phyloP scores from a whole-genome alignment of 2,113 vertebrate species.

The Indicator maculatus region DNA sequence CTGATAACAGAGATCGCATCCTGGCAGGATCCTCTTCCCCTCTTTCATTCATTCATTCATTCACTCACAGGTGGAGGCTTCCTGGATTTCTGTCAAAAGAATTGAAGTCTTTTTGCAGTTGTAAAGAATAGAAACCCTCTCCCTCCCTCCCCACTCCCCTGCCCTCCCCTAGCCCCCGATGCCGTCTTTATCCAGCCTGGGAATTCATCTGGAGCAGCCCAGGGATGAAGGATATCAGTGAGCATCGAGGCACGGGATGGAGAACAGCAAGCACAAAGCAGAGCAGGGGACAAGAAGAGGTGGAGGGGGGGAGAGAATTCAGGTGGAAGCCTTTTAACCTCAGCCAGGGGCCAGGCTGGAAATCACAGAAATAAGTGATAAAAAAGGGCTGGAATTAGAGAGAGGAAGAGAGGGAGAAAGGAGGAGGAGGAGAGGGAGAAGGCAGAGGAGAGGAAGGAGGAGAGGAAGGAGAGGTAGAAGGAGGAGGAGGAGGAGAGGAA shows the following conservation, averaged over 20 bases:
- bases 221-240: conserved; percentile 52
- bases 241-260: conserved; percentile 49
- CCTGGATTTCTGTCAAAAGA: conserved; percentile 64
- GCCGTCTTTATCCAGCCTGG: conserved; percentile 56
- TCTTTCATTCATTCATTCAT: conserved; percentile 68
- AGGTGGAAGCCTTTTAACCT: conserved; percentile 57
- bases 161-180: not conserved
- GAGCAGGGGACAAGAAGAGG: conserved; percentile 18
- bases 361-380: conserved; percentile 42
- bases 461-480: too few relatives aligned
- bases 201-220: conserved; percentile 48
- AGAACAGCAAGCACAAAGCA: conserved; percentile 34
- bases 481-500: too few relatives aligned
- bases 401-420: not conserved
- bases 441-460: too few relatives aligned
- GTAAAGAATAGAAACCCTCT: conserved; percentile 35
- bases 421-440: too few relatives aligned
- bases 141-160: too few relatives aligned
- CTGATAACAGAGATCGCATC: conserved; percentile 59
- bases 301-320: not conserved
- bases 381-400: conserved; percentile 26
- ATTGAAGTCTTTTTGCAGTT: conserved; percentile 16
- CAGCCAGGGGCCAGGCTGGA: not conserved
- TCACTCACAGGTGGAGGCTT: conserved; percentile 69
- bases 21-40: conserved; percentile 33